These are phyloP conservation scores for Candoia aspera DNA, from an alignment of 2,113 vertebrate genomes.

Conservation along the genomic window DNA sequence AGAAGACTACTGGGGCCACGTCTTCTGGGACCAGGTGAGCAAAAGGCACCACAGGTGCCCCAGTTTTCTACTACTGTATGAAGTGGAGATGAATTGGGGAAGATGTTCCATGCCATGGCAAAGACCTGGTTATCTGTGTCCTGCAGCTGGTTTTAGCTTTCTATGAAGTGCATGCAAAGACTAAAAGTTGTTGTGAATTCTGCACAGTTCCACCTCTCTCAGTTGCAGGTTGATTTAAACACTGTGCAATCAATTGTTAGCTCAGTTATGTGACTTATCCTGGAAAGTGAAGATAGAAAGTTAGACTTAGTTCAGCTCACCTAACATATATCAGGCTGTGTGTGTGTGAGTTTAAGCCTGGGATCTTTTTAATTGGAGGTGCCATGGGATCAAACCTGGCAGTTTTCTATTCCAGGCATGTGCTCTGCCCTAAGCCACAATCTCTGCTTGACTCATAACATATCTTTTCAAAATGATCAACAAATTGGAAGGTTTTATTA, in stretches of 20 bases:
- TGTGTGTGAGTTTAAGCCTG: not conserved
- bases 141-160: not conserved
- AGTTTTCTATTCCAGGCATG: not conserved
- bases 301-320: not conserved
- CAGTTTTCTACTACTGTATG: not conserved
- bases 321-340: not conserved
- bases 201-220: not conserved
- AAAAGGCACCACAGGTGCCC: accelerated
- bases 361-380: not conserved
- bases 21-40: constrained; percentile 97
- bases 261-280: not conserved
- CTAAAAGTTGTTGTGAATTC: not conserved
- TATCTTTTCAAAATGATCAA: not conserved
- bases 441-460: not conserved
- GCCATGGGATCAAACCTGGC: not conserved
- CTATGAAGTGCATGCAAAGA: not conserved
- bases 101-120: accelerated
- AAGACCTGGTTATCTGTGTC: not conserved
- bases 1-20: constrained; percentile 94
- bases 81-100: not conserved
- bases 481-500: not conserved
- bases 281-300: not conserved
- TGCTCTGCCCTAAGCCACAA: not conserved
- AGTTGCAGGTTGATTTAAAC: not conserved
- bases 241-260: not conserved